These are phyloP conservation scores for Phrynosoma blainvillii DNA, from an alignment of 2,113 vertebrate species.

Conservation along the genomic window DNA sequence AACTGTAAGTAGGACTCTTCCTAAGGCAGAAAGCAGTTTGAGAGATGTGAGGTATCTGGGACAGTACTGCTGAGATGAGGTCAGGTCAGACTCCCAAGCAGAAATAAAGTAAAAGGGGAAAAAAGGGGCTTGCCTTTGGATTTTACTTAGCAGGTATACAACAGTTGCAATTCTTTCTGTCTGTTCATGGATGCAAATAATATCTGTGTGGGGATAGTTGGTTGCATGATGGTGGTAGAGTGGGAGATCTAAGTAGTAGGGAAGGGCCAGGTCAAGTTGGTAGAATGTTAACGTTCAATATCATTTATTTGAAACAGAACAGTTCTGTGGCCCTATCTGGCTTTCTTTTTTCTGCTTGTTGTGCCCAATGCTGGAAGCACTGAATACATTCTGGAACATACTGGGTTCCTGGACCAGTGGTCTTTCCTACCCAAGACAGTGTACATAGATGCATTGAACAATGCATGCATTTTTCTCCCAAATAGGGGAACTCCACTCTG, in stretches of 20 bases:
- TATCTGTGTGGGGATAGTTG: not conserved
- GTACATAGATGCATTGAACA: not conserved
- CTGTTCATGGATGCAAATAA: not conserved
- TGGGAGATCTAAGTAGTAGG: not conserved
- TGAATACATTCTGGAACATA: not conserved
- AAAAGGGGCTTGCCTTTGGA: not conserved
- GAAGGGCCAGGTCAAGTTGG: not conserved
- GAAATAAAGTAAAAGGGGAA: not conserved
- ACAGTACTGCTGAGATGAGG: not conserved
- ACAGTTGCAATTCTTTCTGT: not conserved
- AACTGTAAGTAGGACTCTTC: not conserved
- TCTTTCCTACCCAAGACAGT: not conserved
- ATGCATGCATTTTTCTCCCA: not conserved
- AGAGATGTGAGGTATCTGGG: not conserved
- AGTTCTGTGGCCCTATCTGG: accelerated
- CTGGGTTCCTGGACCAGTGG: not conserved
- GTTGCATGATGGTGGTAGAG: constrained; percentile 4
- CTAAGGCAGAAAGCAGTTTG: not conserved
- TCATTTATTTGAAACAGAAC: not conserved
- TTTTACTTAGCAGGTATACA: not conserved
- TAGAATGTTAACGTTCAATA: not conserved
- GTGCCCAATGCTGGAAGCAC: not conserved
- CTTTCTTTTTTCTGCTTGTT: not conserved
- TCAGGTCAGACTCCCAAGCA: not conserved
- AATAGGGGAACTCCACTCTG: not conserved